Conservation (phyloP, 1,140 invertebrate species). For the Bombus turneri region DNA sequence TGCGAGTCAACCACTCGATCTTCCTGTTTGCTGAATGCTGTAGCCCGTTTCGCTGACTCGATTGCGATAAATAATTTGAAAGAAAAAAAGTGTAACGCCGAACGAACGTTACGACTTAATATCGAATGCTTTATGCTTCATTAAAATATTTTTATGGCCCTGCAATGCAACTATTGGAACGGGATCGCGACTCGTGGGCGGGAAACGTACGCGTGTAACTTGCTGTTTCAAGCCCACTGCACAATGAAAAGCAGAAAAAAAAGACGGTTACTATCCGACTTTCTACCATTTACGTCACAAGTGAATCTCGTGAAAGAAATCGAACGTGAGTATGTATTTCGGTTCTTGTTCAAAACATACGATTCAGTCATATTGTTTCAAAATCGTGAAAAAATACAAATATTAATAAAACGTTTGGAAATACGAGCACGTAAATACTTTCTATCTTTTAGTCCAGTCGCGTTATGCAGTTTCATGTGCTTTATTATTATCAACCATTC, state of each 20-base stretch:
- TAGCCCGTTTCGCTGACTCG: neutral
- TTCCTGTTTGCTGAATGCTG: neutral
- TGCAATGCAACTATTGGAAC: neutral
- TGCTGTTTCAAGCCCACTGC: neutral
- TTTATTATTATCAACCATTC: neutral
- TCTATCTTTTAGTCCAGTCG: neutral
- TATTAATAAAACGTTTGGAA: neutral
- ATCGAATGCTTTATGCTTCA: slow-evolving; percentile 24
- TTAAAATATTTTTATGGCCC: slow-evolving; percentile 25
- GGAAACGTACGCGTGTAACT: slow-evolving; percentile 2
- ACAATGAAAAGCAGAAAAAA: slow-evolving; percentile 7
- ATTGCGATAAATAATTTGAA: neutral
- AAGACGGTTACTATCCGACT: neutral
- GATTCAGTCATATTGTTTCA: neutral
- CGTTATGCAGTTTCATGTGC: neutral
- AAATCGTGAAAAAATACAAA: neutral
- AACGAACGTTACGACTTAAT: slow-evolving; percentile 9
- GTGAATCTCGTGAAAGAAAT: slow-evolving; percentile 5
- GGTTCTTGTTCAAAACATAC: neutral
- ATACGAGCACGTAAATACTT: neutral
- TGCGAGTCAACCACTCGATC: neutral
- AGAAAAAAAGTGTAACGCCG: neutral
- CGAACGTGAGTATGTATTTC: neutral
- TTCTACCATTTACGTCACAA: slow-evolving; percentile 25
- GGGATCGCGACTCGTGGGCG: slow-evolving; percentile 15